Evolutionary conservation across 2,888 invertebrate genomes (phyloP), one percentile per base, ranked within the genome.

Genomic region (Conomelus anceps): DNA sequence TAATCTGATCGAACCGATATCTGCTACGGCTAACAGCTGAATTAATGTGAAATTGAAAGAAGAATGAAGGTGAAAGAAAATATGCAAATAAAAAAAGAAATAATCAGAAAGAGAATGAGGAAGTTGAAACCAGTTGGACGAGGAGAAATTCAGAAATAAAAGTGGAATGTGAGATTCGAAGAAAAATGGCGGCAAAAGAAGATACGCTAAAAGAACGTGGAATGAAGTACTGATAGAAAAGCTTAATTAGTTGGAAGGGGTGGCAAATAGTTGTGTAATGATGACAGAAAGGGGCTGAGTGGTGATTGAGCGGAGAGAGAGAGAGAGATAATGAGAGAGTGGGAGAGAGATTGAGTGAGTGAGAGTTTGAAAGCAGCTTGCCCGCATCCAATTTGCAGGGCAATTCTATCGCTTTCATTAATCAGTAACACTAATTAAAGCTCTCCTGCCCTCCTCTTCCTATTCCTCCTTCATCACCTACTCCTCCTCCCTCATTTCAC

Each of bases 351-450:
- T 0, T 0, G 11, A 22, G 86, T 11, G n/a, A 22, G 86, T 22
- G 86, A 22, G 86, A 86, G 20, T 13, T 63, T 63, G 63, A 63
- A 63, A 63, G 63, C 63, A 63, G 63, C 63, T 86, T 86, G 29
- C 85, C 88, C 88, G 88, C 88, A 88, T 85, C 88, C 88, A 88
- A 88, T 88, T 88, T 88, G 88, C 29, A 26, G 88, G 84, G 88
- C 84, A 88, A 88, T 88, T 88, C 88, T 88, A 88, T 88, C 88
- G 84, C 85, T 88, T 88, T 85, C 88, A 88, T 88, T 88, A 88
- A 88, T 88, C 88, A 88, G 88, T 88, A 88, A 88, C 88, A 88
- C 88, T 88, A 88, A 88, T 88, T 88, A 88, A 85, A 85, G 13
- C 63, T n/a, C n/a, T 63, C 63, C 88, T 88, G 63, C n/a, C 0